Evolutionary conservation across 2,888 invertebrate genomes (phyloP).

Genomic region (Latheticus oryzae): DNA sequence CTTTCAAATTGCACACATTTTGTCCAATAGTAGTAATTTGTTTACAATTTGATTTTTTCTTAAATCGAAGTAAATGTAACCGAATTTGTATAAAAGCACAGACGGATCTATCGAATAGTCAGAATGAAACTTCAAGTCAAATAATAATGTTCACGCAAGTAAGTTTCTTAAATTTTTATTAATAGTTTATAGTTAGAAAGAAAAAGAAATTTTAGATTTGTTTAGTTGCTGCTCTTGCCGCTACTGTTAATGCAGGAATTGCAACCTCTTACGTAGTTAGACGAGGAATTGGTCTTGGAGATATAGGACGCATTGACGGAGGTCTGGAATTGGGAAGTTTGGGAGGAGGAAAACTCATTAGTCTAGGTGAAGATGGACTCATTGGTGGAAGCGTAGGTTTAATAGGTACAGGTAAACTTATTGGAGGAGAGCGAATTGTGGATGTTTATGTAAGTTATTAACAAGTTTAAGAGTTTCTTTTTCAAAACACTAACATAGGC

Average conservation of each 20-base stretch:
- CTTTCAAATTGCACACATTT: slow-evolving; percentile 30
- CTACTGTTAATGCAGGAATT: slow-evolving; percentile 15
- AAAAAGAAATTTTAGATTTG: slow-evolving; percentile 15
- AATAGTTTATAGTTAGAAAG: too few relatives aligned
- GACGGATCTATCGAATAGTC: slow-evolving; percentile 8
- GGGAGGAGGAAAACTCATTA: slow-evolving; percentile 12
- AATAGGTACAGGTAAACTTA: slow-evolving; percentile 6
- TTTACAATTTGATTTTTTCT: slow-evolving; percentile 22
- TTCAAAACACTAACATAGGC: slow-evolving; percentile 36
- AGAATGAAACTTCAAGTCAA: slow-evolving; percentile 13
- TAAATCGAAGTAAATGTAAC: slow-evolving; percentile 13
- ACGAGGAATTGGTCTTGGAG: slow-evolving; percentile 31
- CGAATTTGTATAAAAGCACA: slow-evolving; percentile 19
- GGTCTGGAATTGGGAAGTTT: slow-evolving; percentile 1
- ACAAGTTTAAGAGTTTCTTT: background rate
- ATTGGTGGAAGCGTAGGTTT: too few relatives aligned
- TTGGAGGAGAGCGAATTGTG: slow-evolving; percentile 21
- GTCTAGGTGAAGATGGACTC: too few relatives aligned
- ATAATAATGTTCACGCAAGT: slow-evolving; percentile 26
- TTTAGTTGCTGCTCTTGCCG: slow-evolving; percentile 9
- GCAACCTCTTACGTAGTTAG: slow-evolving; percentile 29
- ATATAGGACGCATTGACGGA: slow-evolving; percentile 2
- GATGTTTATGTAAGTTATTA: slow-evolving; percentile 36
- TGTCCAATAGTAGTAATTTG: background rate
- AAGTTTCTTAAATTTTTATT: slow-evolving; percentile 1